Evolutionary conservation across 2,888 invertebrate genomes (phyloP).

Genomic region (Philopedon plagiatum): DNA sequence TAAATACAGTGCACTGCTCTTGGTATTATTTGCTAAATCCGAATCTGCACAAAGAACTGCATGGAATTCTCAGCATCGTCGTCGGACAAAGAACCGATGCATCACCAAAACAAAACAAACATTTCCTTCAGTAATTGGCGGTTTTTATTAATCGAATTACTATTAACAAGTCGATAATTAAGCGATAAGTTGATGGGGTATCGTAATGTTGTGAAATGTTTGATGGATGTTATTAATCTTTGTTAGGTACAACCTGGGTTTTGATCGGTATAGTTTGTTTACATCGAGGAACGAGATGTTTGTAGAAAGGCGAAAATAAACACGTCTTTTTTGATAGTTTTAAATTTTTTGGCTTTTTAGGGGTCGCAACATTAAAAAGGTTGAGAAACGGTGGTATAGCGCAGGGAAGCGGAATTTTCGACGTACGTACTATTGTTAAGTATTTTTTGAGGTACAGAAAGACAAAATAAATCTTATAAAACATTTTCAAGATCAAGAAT

Average conservation of each 20-base stretch:
- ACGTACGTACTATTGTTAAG: too few species aligned
- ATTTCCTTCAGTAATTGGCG: conserved; percentile 35
- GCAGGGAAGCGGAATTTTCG: too few species aligned
- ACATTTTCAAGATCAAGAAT: too few species aligned
- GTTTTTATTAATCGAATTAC: conserved; percentile 40
- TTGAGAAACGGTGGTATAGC: too few species aligned
- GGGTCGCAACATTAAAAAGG: too few species aligned
- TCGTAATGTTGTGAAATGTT: conserved; percentile 9
- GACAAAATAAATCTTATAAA: too few species aligned
- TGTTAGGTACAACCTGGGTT: not conserved
- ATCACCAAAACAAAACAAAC: conserved; percentile 45
- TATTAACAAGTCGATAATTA: conserved; percentile 38
- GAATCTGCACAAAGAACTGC: conserved; percentile 35
- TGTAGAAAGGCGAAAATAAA: not conserved
- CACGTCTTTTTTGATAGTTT: too few species aligned
- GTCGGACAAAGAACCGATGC: conserved; percentile 45
- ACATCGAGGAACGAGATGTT: not conserved
- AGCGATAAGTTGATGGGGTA: conserved; percentile 14
- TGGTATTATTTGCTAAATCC: conserved; percentile 29
- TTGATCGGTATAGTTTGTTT: not conserved
- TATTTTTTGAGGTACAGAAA: too few species aligned
- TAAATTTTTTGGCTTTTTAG: too few species aligned
- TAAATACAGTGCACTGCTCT: too few species aligned
- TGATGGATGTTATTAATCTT: not conserved
- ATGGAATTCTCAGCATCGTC: conserved; percentile 29